Percentiles rank a stretch among this genome's conserved stretches.
These are phyloP conservation scores for Pyrocoelia pectoralis DNA, from an alignment of 2,888 invertebrate species.

Conservation along the genomic window DNA sequence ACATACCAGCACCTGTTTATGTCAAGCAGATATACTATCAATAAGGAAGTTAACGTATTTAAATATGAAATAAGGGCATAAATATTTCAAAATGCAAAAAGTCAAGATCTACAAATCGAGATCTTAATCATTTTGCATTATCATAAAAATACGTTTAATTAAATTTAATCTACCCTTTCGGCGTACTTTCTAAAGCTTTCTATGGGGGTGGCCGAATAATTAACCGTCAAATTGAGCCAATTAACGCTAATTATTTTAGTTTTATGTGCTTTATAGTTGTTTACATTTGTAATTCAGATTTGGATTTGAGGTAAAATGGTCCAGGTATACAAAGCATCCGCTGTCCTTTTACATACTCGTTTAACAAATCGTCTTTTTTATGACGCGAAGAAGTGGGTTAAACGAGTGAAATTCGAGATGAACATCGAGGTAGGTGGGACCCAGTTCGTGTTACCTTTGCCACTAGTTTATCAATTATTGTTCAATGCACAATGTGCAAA, in stretches of 20 bases:
- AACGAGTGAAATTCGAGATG: conserved; percentile 35
- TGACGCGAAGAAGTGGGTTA: conserved; percentile 29
- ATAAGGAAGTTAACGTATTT: not conserved
- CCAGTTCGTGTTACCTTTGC: conserved; percentile 40
- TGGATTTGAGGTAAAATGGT: conserved; percentile 19
- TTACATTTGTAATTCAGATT: conserved; percentile 18
- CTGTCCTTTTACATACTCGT: conserved; percentile 20
- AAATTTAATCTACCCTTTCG: not conserved
- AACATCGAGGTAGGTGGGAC: conserved; percentile 39
- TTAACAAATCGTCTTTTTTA: conserved; percentile 30
- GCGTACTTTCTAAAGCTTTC: not conserved
- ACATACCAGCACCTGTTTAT: conserved; percentile 35
- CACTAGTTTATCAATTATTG: conserved; percentile 32
- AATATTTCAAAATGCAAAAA: not conserved
- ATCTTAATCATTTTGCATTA: not conserved
- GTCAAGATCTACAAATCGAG: not conserved
- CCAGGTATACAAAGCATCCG: conserved; percentile 15
- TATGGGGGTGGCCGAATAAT: not conserved
- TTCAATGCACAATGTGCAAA: conserved; percentile 24
- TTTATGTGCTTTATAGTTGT: conserved; percentile 23
- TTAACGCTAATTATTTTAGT: conserved; percentile 14
- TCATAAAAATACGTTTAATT: not conserved
- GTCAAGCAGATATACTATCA: not conserved
- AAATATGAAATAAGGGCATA: not conserved
- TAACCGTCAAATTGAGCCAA: conserved; percentile 3